phyloP scores from a whole-genome alignment of 2,113 vertebrate genomes.

The Theristicus caerulescens region DNA sequence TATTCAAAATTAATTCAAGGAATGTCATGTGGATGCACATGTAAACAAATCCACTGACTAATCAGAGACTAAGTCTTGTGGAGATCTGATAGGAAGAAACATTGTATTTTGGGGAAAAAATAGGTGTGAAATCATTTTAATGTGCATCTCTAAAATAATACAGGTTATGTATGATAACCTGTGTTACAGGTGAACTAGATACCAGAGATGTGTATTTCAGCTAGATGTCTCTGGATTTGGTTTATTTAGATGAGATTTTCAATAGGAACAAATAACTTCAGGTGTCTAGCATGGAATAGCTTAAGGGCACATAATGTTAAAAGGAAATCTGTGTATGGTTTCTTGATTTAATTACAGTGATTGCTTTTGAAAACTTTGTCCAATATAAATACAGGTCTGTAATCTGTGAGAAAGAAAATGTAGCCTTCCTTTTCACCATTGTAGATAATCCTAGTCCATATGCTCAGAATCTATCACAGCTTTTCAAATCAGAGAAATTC shows the following conservation, averaged over 20 bases:
- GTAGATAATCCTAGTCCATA: not conserved
- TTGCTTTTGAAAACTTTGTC: not conserved
- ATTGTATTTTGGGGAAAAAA: fast-evolving
- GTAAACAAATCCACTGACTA: not conserved
- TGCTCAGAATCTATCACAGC: not conserved
- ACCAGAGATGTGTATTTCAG: not conserved
- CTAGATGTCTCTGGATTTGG: not conserved
- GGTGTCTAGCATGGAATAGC: not conserved
- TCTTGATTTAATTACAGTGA: not conserved
- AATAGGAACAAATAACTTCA: not conserved
- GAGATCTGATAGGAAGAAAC: not conserved
- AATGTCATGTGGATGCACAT: not conserved
- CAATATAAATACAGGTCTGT: not conserved
- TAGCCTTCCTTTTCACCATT: not conserved
- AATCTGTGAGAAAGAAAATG: not conserved
- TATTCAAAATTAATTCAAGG: not conserved
- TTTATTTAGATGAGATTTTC: not conserved
- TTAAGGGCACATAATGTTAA: not conserved
- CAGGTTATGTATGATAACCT: not conserved
- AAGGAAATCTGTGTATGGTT: not conserved
- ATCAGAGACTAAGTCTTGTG: not conserved
- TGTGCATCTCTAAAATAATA: not conserved
- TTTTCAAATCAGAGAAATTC: not conserved
- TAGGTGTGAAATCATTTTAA: not conserved
- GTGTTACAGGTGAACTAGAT: not conserved